Percentiles rank a stretch among this genome's conserved stretches.
Conservation (phyloP, 2,888 invertebrate species). For the Drosophila testacea region DNA sequence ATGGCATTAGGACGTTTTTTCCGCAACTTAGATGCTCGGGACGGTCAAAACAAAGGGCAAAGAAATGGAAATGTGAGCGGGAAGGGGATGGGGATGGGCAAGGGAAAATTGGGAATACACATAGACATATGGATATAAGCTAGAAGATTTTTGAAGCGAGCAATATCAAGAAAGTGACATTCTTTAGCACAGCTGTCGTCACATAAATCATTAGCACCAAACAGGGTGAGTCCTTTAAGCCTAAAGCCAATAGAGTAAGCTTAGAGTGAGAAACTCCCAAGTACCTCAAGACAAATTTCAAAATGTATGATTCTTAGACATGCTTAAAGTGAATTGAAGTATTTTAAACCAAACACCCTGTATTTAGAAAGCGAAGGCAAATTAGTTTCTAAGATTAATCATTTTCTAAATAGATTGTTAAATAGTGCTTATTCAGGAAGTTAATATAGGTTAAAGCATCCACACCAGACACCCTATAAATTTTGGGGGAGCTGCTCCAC, state of each 20-base stretch:
- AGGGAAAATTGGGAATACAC: slow-evolving; percentile 19
- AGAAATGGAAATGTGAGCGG: neutral
- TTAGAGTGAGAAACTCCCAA: neutral
- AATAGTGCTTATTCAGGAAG: neutral
- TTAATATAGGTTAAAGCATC: neutral
- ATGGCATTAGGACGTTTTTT: slow-evolving; percentile 48
- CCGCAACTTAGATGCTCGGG: slow-evolving; percentile 29
- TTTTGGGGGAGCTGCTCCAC: neutral
- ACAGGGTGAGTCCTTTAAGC: slow-evolving; percentile 64
- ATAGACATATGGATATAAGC: slow-evolving; percentile 28
- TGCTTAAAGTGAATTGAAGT: neutral
- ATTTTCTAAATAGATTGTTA: slow-evolving; percentile 6
- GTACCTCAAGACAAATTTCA: too few relatives aligned
- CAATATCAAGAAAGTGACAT: slow-evolving; percentile 58
- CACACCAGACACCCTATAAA: slow-evolving; percentile 43
- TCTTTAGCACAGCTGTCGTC: slow-evolving; percentile 69
- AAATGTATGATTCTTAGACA: too few relatives aligned
- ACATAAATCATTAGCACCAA: slow-evolving; percentile 67
- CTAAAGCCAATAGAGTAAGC: neutral
- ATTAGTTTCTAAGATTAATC: slow-evolving; percentile 17
- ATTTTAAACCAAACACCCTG: slow-evolving; percentile 18
- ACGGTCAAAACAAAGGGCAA: slow-evolving; percentile 19
- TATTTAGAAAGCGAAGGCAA: slow-evolving; percentile 16
- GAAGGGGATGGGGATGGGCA: neutral
- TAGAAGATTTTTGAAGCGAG: slow-evolving; percentile 48